phyloP scores from a whole-genome alignment of 2,888 invertebrate genomes.

The Zaprionus obscuricornis region DNA sequence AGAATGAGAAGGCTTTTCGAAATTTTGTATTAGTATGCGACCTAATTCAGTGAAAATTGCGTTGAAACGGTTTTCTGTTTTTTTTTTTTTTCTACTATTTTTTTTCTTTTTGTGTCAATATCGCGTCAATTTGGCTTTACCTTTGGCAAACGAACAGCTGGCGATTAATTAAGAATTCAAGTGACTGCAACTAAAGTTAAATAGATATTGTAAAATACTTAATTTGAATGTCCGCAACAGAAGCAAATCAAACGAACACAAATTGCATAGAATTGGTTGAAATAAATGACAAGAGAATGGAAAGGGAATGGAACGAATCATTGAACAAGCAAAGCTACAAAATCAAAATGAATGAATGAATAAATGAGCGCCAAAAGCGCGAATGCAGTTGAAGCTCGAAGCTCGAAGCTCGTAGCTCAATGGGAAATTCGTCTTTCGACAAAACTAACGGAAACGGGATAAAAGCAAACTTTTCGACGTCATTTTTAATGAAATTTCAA shows the following conservation, averaged over 20 bases:
- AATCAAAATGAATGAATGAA: conserved; percentile 45
- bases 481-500: conserved; percentile 76
- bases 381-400: conserved; percentile 28
- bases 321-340: conserved; percentile 37
- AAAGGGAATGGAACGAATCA: conserved; percentile 32
- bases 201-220: conserved; percentile 65
- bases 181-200: conserved; percentile 69
- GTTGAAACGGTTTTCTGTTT: conserved; percentile 5
- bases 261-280: no score
- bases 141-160: conserved; percentile 37
- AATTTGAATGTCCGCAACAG: conserved; percentile 59
- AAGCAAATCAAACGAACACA: conserved; percentile 50
- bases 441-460: conserved; percentile 32
- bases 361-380: conserved; percentile 36
- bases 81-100: not conserved
- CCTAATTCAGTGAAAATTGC: conserved; percentile 12
- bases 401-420: conserved; percentile 4
- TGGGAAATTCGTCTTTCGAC: conserved; percentile 27
- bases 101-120: conserved; percentile 32
- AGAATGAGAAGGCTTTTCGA: no score
- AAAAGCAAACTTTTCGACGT: conserved; percentile 68
- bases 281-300: no score
- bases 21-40: conserved; percentile 11
- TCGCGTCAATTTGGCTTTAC: conserved; percentile 30
- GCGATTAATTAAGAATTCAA: conserved; percentile 75